A percentile compares a stretch with the other conserved stretches of the same genome.
phyloP scores from a whole-genome alignment of 2,113 vertebrate species.

The Cygnus atratus region DNA sequence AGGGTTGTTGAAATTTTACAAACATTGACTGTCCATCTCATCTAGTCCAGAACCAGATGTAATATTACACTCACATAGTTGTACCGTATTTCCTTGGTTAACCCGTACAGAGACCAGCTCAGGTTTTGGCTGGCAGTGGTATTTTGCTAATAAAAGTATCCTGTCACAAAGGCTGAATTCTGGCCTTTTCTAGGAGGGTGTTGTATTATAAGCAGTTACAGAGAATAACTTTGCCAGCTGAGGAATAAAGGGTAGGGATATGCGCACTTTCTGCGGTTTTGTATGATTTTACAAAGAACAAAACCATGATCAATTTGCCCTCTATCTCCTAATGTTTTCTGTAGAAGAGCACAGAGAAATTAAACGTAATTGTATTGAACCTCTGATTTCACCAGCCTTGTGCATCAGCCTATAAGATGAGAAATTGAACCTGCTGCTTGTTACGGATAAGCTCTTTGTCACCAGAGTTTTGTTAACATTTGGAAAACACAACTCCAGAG shows the following conservation, averaged over 20 bases:
- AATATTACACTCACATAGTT: background rate
- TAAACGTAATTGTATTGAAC: fast-evolving
- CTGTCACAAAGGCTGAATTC: background rate
- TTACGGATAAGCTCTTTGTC: background rate
- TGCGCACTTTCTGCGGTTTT: background rate
- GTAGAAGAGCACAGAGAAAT: background rate
- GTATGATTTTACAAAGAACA: background rate
- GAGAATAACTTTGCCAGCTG: background rate
- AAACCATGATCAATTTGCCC: background rate
- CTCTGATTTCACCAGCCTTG: background rate
- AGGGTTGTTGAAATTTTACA: background rate
- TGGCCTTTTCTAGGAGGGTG: background rate
- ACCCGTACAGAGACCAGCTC: background rate
- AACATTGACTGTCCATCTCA: background rate
- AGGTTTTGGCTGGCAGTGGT: background rate
- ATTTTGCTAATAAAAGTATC: background rate
- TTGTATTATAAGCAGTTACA: background rate
- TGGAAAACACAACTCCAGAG: background rate
- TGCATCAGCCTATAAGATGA: background rate
- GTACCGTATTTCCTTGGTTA: background rate
- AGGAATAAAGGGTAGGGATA: background rate
- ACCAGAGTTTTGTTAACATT: background rate
- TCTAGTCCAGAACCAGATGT: background rate
- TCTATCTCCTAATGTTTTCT: background rate
- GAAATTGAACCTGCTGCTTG: background rate